Conservation (phyloP, 1,140 invertebrate species). For the Dufourea novaeangliae region DNA sequence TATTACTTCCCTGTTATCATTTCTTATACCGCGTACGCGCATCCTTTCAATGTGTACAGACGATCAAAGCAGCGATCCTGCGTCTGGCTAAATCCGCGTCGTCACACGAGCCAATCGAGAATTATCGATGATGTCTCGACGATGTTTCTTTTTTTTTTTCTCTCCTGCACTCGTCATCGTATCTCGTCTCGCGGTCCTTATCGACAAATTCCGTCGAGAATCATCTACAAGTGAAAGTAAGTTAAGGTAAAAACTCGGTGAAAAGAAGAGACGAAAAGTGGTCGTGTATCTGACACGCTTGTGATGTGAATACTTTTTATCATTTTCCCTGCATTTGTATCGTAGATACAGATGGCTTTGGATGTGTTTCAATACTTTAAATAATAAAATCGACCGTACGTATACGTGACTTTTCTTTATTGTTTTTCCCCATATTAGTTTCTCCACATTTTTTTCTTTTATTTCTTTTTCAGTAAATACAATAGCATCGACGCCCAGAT, state of each 20-base stretch:
- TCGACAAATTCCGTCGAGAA: too few relatives aligned
- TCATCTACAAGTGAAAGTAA: too few relatives aligned
- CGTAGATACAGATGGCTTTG: conserved; percentile 2
- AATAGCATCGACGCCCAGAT: neutral
- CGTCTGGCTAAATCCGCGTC: too few relatives aligned
- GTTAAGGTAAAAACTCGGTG: neutral
- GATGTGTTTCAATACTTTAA: conserved; percentile 39
- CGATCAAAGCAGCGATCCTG: too few relatives aligned
- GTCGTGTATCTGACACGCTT: neutral
- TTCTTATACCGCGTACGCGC: too few relatives aligned
- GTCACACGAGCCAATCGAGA: too few relatives aligned
- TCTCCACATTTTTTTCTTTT: neutral
- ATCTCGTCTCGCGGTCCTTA: too few relatives aligned
- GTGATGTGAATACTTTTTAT: neutral
- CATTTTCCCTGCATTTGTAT: neutral
- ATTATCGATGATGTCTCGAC: too few relatives aligned
- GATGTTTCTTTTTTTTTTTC: too few relatives aligned
- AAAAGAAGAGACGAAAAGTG: neutral
- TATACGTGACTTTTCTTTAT: conserved; percentile 8
- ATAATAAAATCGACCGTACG: conserved; percentile 27
- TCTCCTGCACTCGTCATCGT: too few relatives aligned
- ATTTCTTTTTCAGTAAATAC: neutral
- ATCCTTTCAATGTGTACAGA: too few relatives aligned
- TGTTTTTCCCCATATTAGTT: neutral
- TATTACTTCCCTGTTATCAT: too few relatives aligned